Base-by-base conservation (phyloP, 2,888 invertebrate genomes). In the Nomada fucata region DNA sequence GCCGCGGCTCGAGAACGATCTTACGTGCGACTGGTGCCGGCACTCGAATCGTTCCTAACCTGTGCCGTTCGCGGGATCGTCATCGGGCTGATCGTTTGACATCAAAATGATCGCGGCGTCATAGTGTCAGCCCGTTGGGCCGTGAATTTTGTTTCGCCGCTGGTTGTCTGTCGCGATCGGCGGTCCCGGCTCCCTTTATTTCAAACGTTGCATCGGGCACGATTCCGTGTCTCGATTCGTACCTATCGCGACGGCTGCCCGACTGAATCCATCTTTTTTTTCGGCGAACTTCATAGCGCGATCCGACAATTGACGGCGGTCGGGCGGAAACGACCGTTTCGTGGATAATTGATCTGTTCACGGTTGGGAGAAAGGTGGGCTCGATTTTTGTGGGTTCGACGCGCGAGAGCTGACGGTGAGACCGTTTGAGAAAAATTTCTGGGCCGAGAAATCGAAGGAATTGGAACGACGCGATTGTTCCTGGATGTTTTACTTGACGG, bases 81-180 rank as follows among this genome's bases (percentile, higher is more conserved):
- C 84, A 80, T 76, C 74, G 42, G 63, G 83, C 82, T 86, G 89
- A 79, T 83, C 84, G 86, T 83, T 85, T 83, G 91, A 93, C 93
- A 93, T 93, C 88, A 90, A 92, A 86, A 73, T 44, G 67, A 64
- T 59, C 50, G 67, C 69, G 36, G 76, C 79, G 76, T 63, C 86
- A 84, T 86, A 75, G 44, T 86, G 76, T 67, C 50, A 68, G 68
- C 69, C 50, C 68, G n/a, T 13, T n/a, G 23, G 10, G 69, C 72
- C 42, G 63, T 63, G 63, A 79, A 79, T 86, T 76, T 81, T 68
- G 26, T 57, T 60, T 59, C 55, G 50, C 61, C 23, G 65, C n/a
- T 36, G 70, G 10, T 59, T 71, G 50, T 60, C 36, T 50, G 60
- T 55, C 70, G 69, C 72, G 67, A 67, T 71, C 68, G 63, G 26